phyloP scores from a whole-genome alignment of 2,797 vertebrate species.

The Schizopygopsis malacanthus region DNA sequence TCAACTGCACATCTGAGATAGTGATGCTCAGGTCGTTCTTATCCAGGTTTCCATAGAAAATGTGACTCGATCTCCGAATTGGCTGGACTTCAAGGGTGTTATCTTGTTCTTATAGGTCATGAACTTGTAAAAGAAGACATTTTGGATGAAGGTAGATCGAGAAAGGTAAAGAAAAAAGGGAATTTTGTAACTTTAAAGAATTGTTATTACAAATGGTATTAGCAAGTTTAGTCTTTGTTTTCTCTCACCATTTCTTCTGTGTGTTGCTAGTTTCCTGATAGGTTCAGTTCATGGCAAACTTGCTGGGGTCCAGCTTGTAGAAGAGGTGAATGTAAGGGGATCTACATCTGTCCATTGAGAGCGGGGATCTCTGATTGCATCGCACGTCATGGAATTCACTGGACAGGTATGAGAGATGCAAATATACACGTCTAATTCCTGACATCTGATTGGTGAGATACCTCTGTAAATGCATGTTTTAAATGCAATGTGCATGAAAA shows the following conservation, averaged over 20 bases:
- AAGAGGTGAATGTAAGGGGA: constrained; percentile 94
- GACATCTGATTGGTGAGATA: neutral
- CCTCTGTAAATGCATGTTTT: neutral
- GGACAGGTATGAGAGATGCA: constrained; percentile 69
- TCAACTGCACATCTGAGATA: constrained; percentile 85
- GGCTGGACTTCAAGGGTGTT: constrained; percentile 79
- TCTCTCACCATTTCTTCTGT: constrained; percentile 88
- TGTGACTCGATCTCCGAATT: constrained; percentile 87
- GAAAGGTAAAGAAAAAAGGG: neutral
- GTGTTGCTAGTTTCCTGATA: constrained; percentile 87
- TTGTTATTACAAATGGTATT: neutral
- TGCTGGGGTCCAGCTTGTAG: constrained; percentile 89
- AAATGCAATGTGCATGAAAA: neutral
- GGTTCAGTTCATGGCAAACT: constrained; percentile 96
- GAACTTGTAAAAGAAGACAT: constrained; percentile 78
- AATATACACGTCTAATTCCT: constrained; percentile 32
- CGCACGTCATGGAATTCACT: constrained; percentile 84
- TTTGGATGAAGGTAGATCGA: constrained; percentile 32
- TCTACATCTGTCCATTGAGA: constrained; percentile 88
- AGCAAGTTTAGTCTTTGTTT: neutral
- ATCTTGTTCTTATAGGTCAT: constrained; percentile 89
- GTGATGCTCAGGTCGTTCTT: constrained; percentile 93
- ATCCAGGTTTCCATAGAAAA: constrained; percentile 91
- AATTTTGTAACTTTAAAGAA: neutral
- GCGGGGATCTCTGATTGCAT: constrained; percentile 78